These are phyloP conservation scores for Thera britannica DNA, from an alignment of 2,888 invertebrate species.

Conservation along the genomic window DNA sequence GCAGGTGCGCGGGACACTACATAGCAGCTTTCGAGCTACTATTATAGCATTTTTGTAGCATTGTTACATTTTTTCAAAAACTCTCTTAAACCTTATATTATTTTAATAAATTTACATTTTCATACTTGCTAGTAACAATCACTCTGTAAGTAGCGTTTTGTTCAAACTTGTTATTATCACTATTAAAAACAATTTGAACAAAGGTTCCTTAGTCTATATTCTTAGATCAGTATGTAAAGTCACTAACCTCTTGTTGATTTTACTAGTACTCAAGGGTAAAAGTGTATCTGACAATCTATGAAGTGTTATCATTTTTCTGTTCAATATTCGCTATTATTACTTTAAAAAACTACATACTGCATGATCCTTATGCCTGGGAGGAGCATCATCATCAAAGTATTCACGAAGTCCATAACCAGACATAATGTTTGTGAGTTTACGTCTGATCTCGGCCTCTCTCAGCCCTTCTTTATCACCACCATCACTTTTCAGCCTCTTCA, in stretches of 20 bases:
- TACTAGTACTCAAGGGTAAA: not conserved
- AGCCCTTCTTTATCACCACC: conserved; percentile 94
- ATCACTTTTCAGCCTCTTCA: conserved; percentile 92
- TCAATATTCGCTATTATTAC: no score
- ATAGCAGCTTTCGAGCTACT: no score
- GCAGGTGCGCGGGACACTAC: no score
- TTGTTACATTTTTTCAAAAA: no score
- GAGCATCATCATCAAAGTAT: conserved; percentile 89
- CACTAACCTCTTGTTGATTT: not conserved
- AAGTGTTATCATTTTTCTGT: no score
- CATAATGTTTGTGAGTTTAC: conserved; percentile 93
- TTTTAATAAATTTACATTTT: no score
- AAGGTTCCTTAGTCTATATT: not conserved
- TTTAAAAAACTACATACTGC: conserved; percentile 63
- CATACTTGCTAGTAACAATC: no score
- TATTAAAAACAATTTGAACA: no score
- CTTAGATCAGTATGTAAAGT: not conserved
- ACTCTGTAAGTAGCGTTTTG: not conserved
- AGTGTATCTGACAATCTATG: no score
- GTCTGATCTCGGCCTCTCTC: conserved; percentile 91
- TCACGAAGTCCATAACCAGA: conserved; percentile 91
- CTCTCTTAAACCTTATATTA: no score
- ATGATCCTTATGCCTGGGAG: conserved; percentile 85
- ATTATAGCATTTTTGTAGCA: no score
- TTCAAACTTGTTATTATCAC: not conserved